These are phyloP conservation scores for Onychomys arenicola DNA, from an alignment of 2,797 vertebrate species.

Conservation along the genomic window DNA sequence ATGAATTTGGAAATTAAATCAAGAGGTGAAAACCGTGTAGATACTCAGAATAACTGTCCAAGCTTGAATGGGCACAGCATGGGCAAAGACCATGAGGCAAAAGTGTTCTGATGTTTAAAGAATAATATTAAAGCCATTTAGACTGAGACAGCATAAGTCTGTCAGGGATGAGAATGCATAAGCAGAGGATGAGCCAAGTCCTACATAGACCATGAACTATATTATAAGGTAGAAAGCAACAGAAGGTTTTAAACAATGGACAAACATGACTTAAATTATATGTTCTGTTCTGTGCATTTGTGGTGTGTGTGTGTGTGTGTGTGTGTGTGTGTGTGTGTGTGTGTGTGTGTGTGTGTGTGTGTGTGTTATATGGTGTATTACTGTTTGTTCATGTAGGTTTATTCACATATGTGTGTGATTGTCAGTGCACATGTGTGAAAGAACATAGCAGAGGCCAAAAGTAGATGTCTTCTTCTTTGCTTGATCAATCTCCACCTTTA, in stretches of 20 bases:
- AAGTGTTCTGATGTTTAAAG: not conserved
- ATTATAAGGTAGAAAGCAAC: not conserved
- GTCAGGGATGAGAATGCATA: not conserved
- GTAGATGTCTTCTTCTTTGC: not conserved
- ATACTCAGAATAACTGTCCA: not conserved
- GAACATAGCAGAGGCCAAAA: not conserved
- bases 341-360: not conserved
- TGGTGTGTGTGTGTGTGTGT: not conserved
- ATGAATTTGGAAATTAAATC: not conserved
- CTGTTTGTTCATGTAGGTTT: not conserved
- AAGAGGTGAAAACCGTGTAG: not conserved
- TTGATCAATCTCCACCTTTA: not conserved
- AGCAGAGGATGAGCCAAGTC: not conserved
- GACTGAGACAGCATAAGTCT: not conserved
- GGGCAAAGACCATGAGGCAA: not conserved
- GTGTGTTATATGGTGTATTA: not conserved
- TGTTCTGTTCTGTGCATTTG: not conserved
- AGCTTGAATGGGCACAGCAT: not conserved
- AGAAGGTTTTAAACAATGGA: not conserved
- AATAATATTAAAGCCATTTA: not conserved
- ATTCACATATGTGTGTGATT: not conserved
- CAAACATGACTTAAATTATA: not conserved
- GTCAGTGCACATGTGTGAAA: not conserved
- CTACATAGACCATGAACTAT: not conserved
- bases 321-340: not conserved